phyloP scores from a whole-genome alignment of 2,113 vertebrate genomes.

The Cairina moschata region DNA sequence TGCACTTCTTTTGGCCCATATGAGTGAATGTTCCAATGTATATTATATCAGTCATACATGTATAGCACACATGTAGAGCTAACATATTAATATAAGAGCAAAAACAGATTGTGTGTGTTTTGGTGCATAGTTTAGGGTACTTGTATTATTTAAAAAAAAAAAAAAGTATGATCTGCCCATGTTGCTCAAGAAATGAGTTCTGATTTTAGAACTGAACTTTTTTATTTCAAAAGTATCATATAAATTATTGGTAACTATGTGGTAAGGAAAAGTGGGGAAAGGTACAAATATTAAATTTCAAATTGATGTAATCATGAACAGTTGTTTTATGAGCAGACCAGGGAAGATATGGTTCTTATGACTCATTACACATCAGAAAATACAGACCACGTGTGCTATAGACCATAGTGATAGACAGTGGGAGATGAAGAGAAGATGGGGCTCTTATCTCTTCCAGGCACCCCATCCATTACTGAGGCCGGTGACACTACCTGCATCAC shows the following conservation, averaged over 20 bases:
- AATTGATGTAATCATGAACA: background rate
- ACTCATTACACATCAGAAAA: background rate
- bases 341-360: background rate
- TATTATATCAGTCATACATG: background rate
- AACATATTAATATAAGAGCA: background rate
- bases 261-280: background rate
- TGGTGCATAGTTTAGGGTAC: background rate
- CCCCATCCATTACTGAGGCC: background rate
- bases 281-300: background rate
- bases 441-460: background rate
- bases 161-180: background rate
- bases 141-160: background rate
- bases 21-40: background rate
- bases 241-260: background rate
- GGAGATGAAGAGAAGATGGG: background rate
- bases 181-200: constrained; percentile 1
- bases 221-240: background rate
- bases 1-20: background rate
- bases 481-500: background rate
- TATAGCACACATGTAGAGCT: background rate
- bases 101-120: background rate
- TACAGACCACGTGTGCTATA: background rate
- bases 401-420: background rate
- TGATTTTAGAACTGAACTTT: background rate
- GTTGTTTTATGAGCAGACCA: background rate